Conservation (phyloP, 1,140 invertebrate species). For the Glomeris maerens region DNA sequence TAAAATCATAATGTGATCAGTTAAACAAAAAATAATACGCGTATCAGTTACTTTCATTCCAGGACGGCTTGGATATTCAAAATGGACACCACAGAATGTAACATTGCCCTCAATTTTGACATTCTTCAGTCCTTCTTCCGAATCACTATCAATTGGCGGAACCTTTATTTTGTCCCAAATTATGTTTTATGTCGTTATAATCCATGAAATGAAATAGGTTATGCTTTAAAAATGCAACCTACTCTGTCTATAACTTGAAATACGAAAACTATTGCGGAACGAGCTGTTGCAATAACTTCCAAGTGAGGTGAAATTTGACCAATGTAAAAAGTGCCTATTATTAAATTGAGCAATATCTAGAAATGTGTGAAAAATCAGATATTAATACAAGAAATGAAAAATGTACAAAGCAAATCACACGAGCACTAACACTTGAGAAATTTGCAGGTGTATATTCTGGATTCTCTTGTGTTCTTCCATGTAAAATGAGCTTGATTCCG, state of each 20-base stretch:
- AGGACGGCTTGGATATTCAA: slow-evolving; percentile 62
- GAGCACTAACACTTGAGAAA: slow-evolving; percentile 24
- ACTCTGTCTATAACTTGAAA: slow-evolving; percentile 54
- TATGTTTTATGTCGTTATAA: not conserved
- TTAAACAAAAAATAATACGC: not conserved
- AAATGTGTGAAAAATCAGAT: not conserved
- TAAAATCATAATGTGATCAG: too few species aligned
- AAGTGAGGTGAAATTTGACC: slow-evolving; percentile 67
- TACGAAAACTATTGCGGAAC: slow-evolving; percentile 58
- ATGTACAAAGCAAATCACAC: too few species aligned
- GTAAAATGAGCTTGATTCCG: slow-evolving; percentile 45
- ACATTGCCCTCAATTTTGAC: slow-evolving; percentile 50
- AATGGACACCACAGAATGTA: slow-evolving; percentile 54
- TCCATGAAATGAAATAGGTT: not conserved
- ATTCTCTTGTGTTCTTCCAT: slow-evolving; percentile 11
- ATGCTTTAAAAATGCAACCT: not conserved
- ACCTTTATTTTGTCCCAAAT: slow-evolving; percentile 23
- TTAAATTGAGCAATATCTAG: slow-evolving; percentile 63
- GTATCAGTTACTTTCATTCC: slow-evolving; percentile 30
- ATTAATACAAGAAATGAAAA: too few species aligned
- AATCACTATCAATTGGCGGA: slow-evolving; percentile 54
- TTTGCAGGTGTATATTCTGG: slow-evolving; percentile 19
- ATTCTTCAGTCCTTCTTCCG: slow-evolving; percentile 44
- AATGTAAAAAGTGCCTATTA: slow-evolving; percentile 69
- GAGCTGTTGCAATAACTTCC: slow-evolving; percentile 55